phyloP scores from a whole-genome alignment of 2,888 invertebrate genomes.

The Drosophila testacea region DNA sequence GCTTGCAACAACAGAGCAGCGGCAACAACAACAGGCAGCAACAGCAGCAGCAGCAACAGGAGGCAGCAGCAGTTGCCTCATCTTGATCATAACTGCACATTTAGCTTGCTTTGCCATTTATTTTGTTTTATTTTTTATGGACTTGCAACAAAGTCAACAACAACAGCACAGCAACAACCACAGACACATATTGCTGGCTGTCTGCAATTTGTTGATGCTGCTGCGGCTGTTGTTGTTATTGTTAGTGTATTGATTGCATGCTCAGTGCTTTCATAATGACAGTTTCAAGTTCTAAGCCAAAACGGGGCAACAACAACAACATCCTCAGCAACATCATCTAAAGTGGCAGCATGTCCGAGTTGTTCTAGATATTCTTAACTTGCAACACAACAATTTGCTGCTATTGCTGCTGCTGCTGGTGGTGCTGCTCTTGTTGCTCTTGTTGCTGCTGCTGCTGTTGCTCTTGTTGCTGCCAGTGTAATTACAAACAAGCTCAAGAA shows the following conservation, averaged over 20 bases:
- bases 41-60: constrained; percentile 29
- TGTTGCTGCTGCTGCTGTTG: constrained; percentile 34
- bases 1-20: constrained; percentile 33
- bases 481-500: constrained; percentile 77
- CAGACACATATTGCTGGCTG: constrained; percentile 22
- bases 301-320: constrained; percentile 60
- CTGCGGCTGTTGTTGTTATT: constrained; percentile 31
- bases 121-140: constrained; percentile 73
- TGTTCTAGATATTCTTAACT: constrained; percentile 69
- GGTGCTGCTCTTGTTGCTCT: constrained; percentile 36
- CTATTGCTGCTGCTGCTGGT: constrained; percentile 42
- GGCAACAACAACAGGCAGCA: constrained; percentile 26
- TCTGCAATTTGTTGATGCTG: constrained; percentile 25
- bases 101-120: constrained; percentile 74
- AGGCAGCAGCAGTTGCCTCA: constrained; percentile 45
- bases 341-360: constrained; percentile 76
- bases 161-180: constrained; percentile 22
- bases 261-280: constrained; percentile 79
- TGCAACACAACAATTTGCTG: constrained; percentile 58
- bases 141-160: constrained; percentile 35
- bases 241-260: constrained; percentile 76
- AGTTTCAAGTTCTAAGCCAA: constrained; percentile 81
- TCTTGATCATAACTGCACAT: constrained; percentile 78
- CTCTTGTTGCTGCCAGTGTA: constrained; percentile 54
- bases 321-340: constrained; percentile 61